A percentile compares a stretch with the other conserved stretches of the same genome.
Conservation (phyloP, 2,888 invertebrate genomes). For the Aphrophora alni region DNA sequence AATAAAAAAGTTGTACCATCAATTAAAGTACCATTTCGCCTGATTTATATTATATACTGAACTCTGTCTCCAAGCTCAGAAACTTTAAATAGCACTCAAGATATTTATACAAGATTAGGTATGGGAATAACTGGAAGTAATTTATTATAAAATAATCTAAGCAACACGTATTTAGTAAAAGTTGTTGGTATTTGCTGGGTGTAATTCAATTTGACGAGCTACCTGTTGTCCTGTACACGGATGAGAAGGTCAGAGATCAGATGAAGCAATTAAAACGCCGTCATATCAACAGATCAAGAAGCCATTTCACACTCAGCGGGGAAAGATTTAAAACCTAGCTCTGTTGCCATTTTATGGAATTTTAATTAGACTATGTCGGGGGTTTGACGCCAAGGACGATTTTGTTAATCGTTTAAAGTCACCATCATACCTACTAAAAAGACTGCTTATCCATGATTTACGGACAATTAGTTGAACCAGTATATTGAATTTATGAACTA, state of each 20-base stretch:
- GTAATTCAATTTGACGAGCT: background rate
- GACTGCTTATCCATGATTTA: too few species aligned
- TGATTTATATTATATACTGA: background rate
- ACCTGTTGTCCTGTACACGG: slow-evolving; percentile 2
- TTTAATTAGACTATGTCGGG: background rate
- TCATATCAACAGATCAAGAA: background rate
- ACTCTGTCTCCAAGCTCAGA: background rate
- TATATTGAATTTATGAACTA: too few species aligned
- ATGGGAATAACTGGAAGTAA: background rate
- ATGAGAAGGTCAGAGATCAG: background rate
- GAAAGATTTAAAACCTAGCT: too few species aligned
- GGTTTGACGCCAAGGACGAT: too few species aligned
- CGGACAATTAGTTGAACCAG: too few species aligned
- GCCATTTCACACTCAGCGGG: background rate
- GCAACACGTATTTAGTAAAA: background rate
- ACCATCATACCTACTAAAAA: too few species aligned
- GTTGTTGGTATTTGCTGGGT: background rate
- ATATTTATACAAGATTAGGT: background rate
- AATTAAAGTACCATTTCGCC: background rate
- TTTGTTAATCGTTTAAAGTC: too few species aligned
- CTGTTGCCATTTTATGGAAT: background rate
- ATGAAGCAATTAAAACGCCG: background rate
- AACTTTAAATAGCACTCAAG: background rate
- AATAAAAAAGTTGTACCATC: background rate
- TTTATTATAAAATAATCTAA: background rate